A percentile compares a stretch with the other conserved stretches of the same genome.
Evolutionary conservation across 30 jellyfish, hydroid and myxozoan species (phyloP).

Genomic region (Phacellophora camtschatica): DNA sequence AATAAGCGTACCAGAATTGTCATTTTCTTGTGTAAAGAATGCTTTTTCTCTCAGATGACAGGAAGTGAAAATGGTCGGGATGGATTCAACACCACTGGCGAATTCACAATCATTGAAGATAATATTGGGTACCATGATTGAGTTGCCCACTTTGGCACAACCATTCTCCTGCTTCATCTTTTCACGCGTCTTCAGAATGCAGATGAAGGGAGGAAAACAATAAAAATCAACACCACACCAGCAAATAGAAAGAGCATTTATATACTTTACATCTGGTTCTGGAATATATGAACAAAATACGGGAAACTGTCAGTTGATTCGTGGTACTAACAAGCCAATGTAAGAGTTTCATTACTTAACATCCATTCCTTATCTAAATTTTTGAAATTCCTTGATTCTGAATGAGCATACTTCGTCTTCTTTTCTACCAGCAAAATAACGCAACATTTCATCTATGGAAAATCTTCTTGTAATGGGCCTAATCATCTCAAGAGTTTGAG

Average conservation of each 20-base stretch:
- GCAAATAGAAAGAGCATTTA: slow-evolving; percentile 1
- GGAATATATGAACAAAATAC: background rate
- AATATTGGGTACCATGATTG: slow-evolving; percentile 21
- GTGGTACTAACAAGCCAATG: background rate
- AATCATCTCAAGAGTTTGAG: background rate
- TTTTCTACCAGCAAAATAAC: background rate
- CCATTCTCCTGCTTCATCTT: slow-evolving; percentile 26
- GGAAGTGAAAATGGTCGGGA: slow-evolving; percentile 17
- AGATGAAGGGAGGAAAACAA: slow-evolving; percentile 1
- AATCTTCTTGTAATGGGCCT: background rate
- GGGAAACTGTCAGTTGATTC: background rate
- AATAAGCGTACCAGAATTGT: background rate
- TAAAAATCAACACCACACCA: background rate
- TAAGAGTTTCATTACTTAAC: no score
- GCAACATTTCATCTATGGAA: slow-evolving; percentile 1
- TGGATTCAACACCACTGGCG: slow-evolving; percentile 3
- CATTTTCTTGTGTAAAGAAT: slow-evolving; percentile 17
- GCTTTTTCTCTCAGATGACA: background rate
- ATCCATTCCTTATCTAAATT: no score
- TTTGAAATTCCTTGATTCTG: no score
- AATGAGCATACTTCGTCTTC: background rate
- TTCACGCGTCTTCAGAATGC: background rate
- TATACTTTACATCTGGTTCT: background rate
- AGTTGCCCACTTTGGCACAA: slow-evolving; percentile 45
- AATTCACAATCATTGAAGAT: background rate